phyloP scores from a whole-genome alignment of 2,888 invertebrate genomes.

The Strigamia crassipes region DNA sequence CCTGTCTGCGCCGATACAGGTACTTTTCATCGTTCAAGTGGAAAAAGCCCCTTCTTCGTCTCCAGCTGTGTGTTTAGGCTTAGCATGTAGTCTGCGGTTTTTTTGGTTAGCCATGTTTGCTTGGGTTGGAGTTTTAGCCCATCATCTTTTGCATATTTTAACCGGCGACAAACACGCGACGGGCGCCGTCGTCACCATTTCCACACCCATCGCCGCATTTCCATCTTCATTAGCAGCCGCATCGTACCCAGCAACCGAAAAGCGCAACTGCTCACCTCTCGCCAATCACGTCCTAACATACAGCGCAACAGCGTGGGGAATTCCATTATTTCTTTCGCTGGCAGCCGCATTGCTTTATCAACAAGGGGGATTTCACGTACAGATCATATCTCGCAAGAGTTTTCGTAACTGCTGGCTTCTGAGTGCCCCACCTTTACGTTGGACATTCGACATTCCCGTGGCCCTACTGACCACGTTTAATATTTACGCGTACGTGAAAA shows the following conservation, averaged over 20 bases:
- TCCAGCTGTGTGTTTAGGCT: conserved; percentile 34
- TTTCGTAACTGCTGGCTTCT: conserved; percentile 43
- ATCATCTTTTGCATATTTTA: conserved; percentile 30
- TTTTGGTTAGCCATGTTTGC: conserved; percentile 45
- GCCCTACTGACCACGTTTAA: conserved; percentile 39
- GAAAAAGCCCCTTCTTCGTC: conserved; percentile 39
- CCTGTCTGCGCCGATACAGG: conserved; percentile 7
- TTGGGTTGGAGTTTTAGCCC: conserved; percentile 32
- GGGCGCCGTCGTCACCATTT: conserved; percentile 1
- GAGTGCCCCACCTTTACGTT: conserved; percentile 8
- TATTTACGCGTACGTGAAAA: conserved; percentile 26
- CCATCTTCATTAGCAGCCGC: conserved; percentile 38
- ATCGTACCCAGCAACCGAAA: not conserved
- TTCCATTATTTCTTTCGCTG: conserved; percentile 14
- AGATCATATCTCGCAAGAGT: not conserved
- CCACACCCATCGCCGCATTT: conserved; percentile 2
- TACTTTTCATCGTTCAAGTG: conserved; percentile 44
- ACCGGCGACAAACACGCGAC: not conserved
- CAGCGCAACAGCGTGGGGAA: conserved; percentile 44
- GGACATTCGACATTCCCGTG: conserved; percentile 46
- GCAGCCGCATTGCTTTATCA: conserved; percentile 23
- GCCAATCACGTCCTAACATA: conserved; percentile 21
- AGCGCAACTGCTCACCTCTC: not conserved
- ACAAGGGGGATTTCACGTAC: not conserved
- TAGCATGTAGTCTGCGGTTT: conserved; percentile 44